These are phyloP conservation scores for Tympanuchus pallidicinctus DNA, from an alignment of 2,113 vertebrate species.

Conservation along the genomic window DNA sequence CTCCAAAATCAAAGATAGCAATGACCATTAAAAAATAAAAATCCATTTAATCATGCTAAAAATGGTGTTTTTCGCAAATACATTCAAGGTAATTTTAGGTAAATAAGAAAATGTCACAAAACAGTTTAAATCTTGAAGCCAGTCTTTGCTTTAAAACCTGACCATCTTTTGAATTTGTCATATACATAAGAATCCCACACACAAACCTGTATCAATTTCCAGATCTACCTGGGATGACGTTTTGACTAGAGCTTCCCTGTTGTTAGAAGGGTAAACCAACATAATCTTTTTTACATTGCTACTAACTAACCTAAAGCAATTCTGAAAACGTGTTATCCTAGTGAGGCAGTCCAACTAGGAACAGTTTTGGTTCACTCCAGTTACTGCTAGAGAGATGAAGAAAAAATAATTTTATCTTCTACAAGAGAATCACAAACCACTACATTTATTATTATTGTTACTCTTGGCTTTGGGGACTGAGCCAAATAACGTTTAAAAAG, in stretches of 20 bases:
- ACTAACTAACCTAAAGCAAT: not conserved
- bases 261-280: not conserved
- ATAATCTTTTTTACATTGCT: not conserved
- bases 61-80: not conserved
- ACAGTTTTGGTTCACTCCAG: not conserved
- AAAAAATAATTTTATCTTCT: not conserved
- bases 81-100: not conserved
- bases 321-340: not conserved
- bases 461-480: slow-evolving; percentile 7
- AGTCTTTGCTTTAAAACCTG: not conserved
- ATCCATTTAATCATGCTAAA: not conserved
- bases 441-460: not conserved
- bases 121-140: not conserved
- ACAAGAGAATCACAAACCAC: not conserved
- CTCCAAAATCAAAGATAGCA: not conserved
- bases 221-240: not conserved
- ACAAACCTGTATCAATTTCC: not conserved
- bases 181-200: not conserved
- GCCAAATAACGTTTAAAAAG: slow-evolving; percentile 50
- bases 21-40: not conserved
- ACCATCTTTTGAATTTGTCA: not conserved
- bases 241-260: not conserved
- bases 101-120: not conserved
- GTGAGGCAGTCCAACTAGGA: not conserved
- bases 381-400: not conserved